Conservation (phyloP, 2,113 vertebrate genomes). For the Eidolon helvum region DNA sequence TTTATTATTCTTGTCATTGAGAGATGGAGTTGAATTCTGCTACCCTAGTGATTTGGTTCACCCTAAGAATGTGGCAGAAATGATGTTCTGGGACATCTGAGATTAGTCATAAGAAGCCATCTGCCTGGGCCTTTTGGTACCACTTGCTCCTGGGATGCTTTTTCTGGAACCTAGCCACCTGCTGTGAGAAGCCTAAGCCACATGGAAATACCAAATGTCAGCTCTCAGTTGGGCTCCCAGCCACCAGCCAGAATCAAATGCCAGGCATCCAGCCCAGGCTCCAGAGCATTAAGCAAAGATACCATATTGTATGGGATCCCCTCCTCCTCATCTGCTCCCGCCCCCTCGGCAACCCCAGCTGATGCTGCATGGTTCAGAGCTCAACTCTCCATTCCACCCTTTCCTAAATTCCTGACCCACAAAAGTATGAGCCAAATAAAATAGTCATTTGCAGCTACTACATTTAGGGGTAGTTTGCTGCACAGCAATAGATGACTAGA, state of each 20-base stretch:
- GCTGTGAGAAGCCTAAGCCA: not conserved
- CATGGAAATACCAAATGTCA: not conserved
- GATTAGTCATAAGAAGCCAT: not conserved
- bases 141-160: not conserved
- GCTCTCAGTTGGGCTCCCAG: not conserved
- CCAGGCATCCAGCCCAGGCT: not conserved
- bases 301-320: not conserved
- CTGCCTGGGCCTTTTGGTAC: not conserved
- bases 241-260: not conserved
- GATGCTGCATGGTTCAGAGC: not conserved
- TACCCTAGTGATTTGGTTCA: not conserved
- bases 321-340: not conserved
- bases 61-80: not conserved
- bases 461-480: not conserved
- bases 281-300: not conserved
- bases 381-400: not conserved
- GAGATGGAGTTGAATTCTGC: not conserved
- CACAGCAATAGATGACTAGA: not conserved
- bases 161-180: not conserved
- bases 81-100: not conserved
- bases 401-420: not conserved
- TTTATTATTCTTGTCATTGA: not conserved
- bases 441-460: not conserved
- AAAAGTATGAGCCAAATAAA: not conserved
- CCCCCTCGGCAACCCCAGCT: accelerated